Base-by-base conservation (phyloP, 2,888 invertebrate genomes). In the Chloromyia formosa region DNA sequence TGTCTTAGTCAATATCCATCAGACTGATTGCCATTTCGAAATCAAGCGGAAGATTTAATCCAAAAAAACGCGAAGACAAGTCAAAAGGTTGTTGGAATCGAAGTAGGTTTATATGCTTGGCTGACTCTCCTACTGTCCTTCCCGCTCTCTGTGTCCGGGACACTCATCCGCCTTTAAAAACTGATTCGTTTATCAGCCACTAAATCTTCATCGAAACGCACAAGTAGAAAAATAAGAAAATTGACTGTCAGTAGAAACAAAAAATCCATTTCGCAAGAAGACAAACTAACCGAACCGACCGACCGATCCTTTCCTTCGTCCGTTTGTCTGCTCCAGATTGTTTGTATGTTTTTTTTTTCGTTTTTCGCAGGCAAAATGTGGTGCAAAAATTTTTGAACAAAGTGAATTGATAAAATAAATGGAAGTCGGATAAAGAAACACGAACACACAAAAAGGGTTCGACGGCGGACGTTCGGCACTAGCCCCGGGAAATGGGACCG, bases 21-120 rank as follows among this genome's bases (percentile, higher is more conserved):
- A 71, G 58, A 49, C 71, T 71, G 71, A 71, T 71, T 71, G 71
- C 71, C 71, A 71, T 71, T 71, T 71, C 71, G 56, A 71, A 71
- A 56, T 71, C 71, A 71, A 71, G 71, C 71, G 71, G 71, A 71
- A 71, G 71, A 71, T 40, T 71, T 71, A 71, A 71, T 71, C 53
- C 71, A 58, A 71, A 58, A 56, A 40, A 71, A 56, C 40, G 54
- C 69, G 40, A 56, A 58, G 56, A 71, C 68, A 16, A 69, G 62
- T 23, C n/a, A 62, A 9, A 16, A 62, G 62, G 42, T 22, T 62
- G 35, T 62, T 49, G 16, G 49, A 49, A 49, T 49, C 16, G 5
- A n/a, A 49, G 49, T 12, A 49, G 49, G 49, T 49, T 49, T 12
- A 49, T 49, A n/a, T 12, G 49, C 49, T 49, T 49, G 49, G 49